A percentile compares a stretch with the other conserved stretches of the same genome.
These are phyloP conservation scores for Eufriesea mexicana DNA, from an alignment of 1,140 invertebrate genomes.

Conservation along the genomic window DNA sequence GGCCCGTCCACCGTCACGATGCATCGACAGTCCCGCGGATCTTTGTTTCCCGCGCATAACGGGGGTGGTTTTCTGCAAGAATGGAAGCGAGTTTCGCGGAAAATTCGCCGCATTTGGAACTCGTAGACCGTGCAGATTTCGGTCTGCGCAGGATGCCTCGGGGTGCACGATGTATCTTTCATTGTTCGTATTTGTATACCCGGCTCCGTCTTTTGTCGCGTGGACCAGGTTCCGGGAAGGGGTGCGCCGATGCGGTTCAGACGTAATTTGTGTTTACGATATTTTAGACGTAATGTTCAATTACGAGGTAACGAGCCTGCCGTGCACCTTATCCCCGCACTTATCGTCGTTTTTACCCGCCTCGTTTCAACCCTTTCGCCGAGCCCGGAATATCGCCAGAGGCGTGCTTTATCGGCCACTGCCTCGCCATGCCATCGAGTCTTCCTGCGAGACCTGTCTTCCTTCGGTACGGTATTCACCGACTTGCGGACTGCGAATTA, in stretches of 20 bases:
- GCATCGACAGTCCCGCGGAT: neutral
- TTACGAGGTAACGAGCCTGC: conserved; percentile 12
- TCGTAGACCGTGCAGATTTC: conserved; percentile 3
- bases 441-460: neutral
- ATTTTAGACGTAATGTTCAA: conserved; percentile 14
- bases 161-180: neutral
- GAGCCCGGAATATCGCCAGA: neutral
- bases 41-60: neutral
- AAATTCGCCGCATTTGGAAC: neutral
- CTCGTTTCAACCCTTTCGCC: neutral
- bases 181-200: neutral
- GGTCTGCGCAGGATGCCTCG: neutral
- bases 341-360: conserved; percentile 11
- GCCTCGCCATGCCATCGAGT: neutral
- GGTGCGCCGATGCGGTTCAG: neutral
- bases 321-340: neutral
- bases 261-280: neutral
- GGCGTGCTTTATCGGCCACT: conserved; percentile 14
- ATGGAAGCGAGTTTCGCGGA: neutral
- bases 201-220: neutral
- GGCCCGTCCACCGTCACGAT: neutral
- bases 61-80: neutral
- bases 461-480: neutral
- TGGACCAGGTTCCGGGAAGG: neutral
- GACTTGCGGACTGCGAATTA: neutral